phyloP scores from a whole-genome alignment of 1,140 invertebrate species.

The Metopolophium dirhodum region DNA sequence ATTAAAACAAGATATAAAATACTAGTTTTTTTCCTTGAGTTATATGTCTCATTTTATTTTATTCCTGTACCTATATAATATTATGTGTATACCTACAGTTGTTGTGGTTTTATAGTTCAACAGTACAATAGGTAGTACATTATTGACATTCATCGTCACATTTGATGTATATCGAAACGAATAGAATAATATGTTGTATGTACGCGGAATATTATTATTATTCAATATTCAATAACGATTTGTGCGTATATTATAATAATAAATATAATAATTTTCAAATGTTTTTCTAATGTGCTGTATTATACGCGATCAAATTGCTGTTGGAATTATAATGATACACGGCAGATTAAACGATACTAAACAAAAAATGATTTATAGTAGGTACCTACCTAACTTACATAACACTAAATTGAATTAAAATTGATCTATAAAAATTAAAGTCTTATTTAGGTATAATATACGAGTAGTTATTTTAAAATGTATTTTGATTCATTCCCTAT shows the following conservation, averaged over 20 bases:
- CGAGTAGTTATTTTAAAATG: too few species aligned
- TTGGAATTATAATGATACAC: neutral
- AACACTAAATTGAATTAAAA: neutral
- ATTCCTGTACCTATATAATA: neutral
- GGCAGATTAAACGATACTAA: neutral
- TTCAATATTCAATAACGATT: neutral
- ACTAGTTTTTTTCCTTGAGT: neutral
- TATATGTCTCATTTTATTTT: neutral
- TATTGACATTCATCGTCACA: neutral
- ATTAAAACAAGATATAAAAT: conserved; percentile 2
- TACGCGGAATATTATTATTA: neutral
- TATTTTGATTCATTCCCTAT: too few species aligned
- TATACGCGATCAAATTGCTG: neutral
- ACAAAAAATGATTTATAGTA: neutral
- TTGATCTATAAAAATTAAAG: neutral
- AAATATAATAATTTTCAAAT: neutral
- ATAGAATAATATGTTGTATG: neutral
- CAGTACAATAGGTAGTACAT: neutral
- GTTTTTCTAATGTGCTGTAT: neutral
- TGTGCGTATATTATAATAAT: neutral
- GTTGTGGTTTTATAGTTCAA: neutral
- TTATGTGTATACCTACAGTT: neutral
- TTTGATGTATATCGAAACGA: neutral
- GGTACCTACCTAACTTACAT: too few species aligned
- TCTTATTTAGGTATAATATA: neutral